phyloP scores from a whole-genome alignment of 1,140 invertebrate genomes.

The Tetraneura akinire region DNA sequence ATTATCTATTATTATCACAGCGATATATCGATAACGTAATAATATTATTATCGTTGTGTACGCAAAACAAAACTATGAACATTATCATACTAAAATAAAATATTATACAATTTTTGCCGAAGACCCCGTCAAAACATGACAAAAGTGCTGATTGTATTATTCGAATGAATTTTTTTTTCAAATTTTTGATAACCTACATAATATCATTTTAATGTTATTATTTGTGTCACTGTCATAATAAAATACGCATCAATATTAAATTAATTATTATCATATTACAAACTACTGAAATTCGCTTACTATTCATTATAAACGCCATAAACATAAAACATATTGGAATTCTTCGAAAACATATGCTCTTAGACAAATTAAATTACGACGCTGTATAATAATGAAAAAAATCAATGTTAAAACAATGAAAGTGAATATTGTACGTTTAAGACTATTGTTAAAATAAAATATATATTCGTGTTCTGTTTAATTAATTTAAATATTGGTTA shows the following conservation, averaged over 20 bases:
- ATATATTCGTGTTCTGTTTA: too few species aligned
- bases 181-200: background rate
- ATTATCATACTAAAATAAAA: constrained; percentile 9
- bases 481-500: too few species aligned
- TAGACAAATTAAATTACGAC: background rate
- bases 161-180: background rate
- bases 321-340: background rate
- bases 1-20: background rate
- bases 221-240: background rate
- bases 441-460: too few species aligned
- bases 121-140: background rate
- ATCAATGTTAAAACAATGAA: background rate
- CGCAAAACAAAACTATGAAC: too few species aligned
- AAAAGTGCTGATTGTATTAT: background rate
- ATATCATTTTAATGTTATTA: background rate
- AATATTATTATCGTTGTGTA: too few species aligned
- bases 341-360: background rate
- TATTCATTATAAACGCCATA: background rate
- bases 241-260: background rate
- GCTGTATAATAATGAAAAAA: background rate
- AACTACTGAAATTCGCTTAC: background rate
- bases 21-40: background rate
- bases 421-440: too few species aligned
- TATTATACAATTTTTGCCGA: constrained; percentile 1
- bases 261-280: background rate